Evolutionary conservation across 1,140 invertebrate species (phyloP).

Genomic region (Bombus breviceps): DNA sequence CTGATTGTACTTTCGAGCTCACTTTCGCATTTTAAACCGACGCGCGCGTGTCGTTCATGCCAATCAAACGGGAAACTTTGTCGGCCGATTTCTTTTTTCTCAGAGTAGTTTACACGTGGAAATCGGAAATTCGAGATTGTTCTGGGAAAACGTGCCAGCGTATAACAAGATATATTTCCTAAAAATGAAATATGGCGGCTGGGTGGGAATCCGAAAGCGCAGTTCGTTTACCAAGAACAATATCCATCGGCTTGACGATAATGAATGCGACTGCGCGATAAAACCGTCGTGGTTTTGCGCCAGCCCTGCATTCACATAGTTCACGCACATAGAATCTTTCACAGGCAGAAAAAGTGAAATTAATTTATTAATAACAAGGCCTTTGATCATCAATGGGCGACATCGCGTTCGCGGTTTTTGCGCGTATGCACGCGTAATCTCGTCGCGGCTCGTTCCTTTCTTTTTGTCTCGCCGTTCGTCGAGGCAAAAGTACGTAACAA

Average conservation of each 20-base stretch:
- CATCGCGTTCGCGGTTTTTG: conserved; percentile 33
- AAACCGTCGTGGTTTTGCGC: not conserved
- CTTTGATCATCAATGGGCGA: conserved; percentile 39
- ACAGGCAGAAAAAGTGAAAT: not conserved
- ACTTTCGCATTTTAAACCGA: not conserved
- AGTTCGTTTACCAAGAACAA: conserved; percentile 10
- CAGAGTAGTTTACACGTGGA: not conserved
- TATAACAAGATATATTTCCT: not conserved
- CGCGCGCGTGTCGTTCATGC: conserved; percentile 32
- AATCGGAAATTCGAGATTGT: conserved; percentile 1
- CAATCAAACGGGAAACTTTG: not conserved
- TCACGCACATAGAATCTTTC: not conserved
- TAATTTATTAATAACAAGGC: conserved; percentile 10
- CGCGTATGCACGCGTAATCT: conserved; percentile 4
- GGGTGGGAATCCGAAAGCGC: conserved; percentile 9
- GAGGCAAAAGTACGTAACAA: conserved; percentile 25
- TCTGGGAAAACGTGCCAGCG: not conserved
- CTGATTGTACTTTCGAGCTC: not conserved
- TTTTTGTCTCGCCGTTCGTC: not conserved
- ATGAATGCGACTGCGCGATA: not conserved
- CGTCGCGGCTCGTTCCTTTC: not conserved
- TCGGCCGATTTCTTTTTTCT: not conserved
- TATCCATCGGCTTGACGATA: conserved; percentile 25
- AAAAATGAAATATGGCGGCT: conserved; percentile 2
- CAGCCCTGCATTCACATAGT: not conserved